These are phyloP conservation scores for Neoaliturus tenellus DNA, from an alignment of 2,888 invertebrate species.

Conservation along the genomic window DNA sequence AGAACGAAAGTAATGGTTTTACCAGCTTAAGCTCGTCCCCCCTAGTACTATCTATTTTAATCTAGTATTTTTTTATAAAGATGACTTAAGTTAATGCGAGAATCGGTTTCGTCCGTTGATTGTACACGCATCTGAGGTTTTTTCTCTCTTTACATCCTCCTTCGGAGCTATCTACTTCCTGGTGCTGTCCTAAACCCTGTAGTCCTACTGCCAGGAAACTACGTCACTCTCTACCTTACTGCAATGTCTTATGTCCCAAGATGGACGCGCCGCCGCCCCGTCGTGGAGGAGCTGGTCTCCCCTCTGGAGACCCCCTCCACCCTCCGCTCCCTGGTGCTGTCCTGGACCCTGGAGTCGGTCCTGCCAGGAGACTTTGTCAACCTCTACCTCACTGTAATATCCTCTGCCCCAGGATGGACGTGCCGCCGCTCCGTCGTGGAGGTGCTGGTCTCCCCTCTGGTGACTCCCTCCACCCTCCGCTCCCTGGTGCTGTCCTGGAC, in stretches of 20 bases:
- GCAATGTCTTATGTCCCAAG: not conserved
- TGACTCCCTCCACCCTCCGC: not conserved
- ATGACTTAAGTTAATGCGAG: no score
- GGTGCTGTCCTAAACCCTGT: conserved; percentile 12
- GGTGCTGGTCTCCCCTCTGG: conserved; percentile 34
- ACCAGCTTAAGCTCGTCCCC: no score
- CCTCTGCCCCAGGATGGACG: not conserved
- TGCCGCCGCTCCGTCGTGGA: conserved; percentile 31
- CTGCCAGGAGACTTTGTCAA: conserved; percentile 39
- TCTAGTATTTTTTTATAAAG: no score
- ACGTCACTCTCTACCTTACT: conserved; percentile 13
- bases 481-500: conserved; percentile 27
- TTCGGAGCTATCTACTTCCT: not conserved
- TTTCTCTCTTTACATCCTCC: no score
- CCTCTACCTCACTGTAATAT: conserved; percentile 13
- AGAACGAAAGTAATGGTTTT: no score
- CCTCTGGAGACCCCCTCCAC: not conserved
- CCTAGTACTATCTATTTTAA: no score
- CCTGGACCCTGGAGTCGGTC: conserved; percentile 29
- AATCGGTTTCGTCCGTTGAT: no score
- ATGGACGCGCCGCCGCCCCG: not conserved
- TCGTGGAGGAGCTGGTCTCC: conserved; percentile 38
- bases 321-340: conserved; percentile 2
- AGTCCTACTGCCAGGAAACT: no score
- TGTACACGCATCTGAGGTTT: no score